Conservation (phyloP, 2,888 invertebrate genomes). For the Andrena haemorrhoa region DNA sequence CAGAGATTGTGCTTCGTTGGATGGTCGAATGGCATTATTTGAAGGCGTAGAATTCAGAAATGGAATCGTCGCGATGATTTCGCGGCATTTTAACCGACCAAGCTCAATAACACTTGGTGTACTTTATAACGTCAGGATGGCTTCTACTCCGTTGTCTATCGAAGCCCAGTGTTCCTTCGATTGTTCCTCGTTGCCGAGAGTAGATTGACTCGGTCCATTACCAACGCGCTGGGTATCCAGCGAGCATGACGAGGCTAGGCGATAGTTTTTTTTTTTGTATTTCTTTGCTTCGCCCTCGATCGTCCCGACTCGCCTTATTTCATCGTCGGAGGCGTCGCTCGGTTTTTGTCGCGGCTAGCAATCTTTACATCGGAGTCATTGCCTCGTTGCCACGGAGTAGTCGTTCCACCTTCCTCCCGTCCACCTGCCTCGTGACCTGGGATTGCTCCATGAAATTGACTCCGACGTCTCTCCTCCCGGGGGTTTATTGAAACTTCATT, state of each 20-base stretch:
- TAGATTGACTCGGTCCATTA: slow-evolving; percentile 72
- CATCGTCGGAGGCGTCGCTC: slow-evolving; percentile 33
- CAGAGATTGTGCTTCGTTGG: background rate
- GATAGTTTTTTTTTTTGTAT: slow-evolving; percentile 69
- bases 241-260: slow-evolving; percentile 47
- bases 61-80: slow-evolving; percentile 8
- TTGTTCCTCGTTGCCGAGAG: slow-evolving; percentile 43
- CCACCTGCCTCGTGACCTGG: slow-evolving; percentile 60
- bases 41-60: background rate
- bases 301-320: slow-evolving; percentile 44
- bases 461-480: slow-evolving; percentile 64
- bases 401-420: slow-evolving; percentile 29
- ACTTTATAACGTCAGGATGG: slow-evolving; percentile 50
- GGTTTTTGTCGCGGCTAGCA: slow-evolving; percentile 52
- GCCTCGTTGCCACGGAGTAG: slow-evolving; percentile 32
- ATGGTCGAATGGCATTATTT: background rate
- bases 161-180: slow-evolving; percentile 59
- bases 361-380: slow-evolving; percentile 66
- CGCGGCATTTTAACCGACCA: slow-evolving; percentile 3
- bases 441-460: slow-evolving; percentile 69
- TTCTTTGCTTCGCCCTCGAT: slow-evolving; percentile 56
- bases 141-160: slow-evolving; percentile 66
- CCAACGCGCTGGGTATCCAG: slow-evolving; percentile 47
- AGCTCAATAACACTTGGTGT: slow-evolving; percentile 13
- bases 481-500: slow-evolving; percentile 71